These are phyloP conservation scores for Oreochromis mossambicus DNA, from an alignment of 2,797 vertebrate genomes.

Conservation along the genomic window DNA sequence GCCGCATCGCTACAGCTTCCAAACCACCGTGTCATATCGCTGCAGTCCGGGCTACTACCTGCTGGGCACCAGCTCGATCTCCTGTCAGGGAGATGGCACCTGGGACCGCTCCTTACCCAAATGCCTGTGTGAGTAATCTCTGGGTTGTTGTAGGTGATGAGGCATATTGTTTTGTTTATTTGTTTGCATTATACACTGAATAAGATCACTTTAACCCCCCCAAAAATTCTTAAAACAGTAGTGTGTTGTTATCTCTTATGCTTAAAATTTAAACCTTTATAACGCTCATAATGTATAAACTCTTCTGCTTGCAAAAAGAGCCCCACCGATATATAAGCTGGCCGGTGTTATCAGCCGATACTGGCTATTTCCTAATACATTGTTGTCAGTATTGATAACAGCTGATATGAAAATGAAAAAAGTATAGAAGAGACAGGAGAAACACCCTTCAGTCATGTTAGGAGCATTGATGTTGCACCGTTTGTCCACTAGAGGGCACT, in stretches of 20 bases:
- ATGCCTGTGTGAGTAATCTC: slow-evolving; percentile 89
- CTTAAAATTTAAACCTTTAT: neutral
- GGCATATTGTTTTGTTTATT: neutral
- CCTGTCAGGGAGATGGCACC: slow-evolving; percentile 94
- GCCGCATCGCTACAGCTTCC: slow-evolving; percentile 91
- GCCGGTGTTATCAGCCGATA: fast-evolving
- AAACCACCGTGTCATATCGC: slow-evolving; percentile 89
- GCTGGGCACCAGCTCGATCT: slow-evolving; percentile 87
- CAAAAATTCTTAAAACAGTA: neutral
- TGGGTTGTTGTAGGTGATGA: neutral
- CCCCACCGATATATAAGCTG: fast-evolving
- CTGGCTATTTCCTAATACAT: neutral
- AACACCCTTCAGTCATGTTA: neutral
- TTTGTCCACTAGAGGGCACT: neutral
- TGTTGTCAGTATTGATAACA: neutral
- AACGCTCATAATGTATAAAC: neutral
- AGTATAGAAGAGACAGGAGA: neutral
- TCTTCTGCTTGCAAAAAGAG: neutral
- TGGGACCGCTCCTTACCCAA: slow-evolving; percentile 94
- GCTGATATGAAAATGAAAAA: neutral
- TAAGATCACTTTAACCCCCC: neutral
- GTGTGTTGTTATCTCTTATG: neutral
- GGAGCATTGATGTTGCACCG: neutral
- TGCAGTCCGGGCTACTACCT: slow-evolving; percentile 93
- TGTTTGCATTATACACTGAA: neutral